Evolutionary conservation across 2,888 invertebrate species (phyloP).

Genomic region (Dendrolimus houi): DNA sequence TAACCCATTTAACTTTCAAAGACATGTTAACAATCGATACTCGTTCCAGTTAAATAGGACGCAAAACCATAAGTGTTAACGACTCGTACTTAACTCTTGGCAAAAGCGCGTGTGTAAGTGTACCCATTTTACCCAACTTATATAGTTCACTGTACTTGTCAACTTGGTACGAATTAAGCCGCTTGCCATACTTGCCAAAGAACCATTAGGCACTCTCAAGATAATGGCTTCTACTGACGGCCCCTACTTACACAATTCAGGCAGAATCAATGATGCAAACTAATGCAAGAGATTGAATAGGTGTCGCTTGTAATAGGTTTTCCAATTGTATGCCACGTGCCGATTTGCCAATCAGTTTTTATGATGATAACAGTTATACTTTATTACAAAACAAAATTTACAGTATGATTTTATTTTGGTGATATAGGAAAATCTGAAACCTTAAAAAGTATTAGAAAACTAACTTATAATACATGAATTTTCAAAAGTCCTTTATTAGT

Average conservation of each 20-base stretch:
- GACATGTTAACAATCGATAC: not conserved
- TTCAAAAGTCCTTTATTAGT: too few species aligned
- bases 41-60: not conserved
- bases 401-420: too few species aligned
- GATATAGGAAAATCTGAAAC: too few species aligned
- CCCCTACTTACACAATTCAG: slow-evolving; percentile 17
- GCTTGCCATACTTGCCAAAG: slow-evolving; percentile 19
- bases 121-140: slow-evolving; percentile 3
- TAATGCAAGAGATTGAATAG: not conserved
- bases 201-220: slow-evolving; percentile 19
- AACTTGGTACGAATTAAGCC: slow-evolving; percentile 6
- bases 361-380: too few species aligned
- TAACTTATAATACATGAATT: too few species aligned
- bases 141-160: slow-evolving; percentile 12
- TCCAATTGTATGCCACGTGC: too few species aligned
- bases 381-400: too few species aligned
- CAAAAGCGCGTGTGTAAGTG: not conserved
- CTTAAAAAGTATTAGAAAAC: too few species aligned
- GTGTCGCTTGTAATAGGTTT: too few species aligned
- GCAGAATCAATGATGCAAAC: not conserved
- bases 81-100: not conserved
- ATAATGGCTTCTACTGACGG: slow-evolving; percentile 16
- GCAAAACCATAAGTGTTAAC: not conserved
- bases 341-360: too few species aligned
- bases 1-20: not conserved